Conservation (phyloP, 92 coral and sea anemone genomes). For the Hydrozoanthus gracilis region DNA sequence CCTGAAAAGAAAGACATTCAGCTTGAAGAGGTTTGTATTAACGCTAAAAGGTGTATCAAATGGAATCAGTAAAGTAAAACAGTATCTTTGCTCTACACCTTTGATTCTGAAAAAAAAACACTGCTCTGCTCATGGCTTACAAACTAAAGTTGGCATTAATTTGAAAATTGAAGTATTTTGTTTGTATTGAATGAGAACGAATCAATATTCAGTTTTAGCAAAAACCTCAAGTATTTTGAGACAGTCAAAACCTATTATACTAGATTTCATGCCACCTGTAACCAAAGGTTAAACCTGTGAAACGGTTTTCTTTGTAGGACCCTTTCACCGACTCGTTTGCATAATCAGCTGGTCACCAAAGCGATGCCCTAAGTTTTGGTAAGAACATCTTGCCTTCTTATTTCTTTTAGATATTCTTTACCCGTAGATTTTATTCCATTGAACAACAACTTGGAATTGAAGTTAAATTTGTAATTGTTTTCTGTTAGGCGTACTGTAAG, state of each 20-base stretch:
- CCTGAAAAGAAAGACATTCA: slow-evolving; percentile 63
- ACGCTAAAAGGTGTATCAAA: neutral
- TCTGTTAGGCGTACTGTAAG: no score
- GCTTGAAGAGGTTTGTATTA: slow-evolving; percentile 73
- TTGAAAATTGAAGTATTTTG: no score
- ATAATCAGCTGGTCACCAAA: neutral
- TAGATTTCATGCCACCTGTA: neutral
- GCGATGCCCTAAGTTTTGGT: neutral
- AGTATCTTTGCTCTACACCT: neutral
- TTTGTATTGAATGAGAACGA: no score
- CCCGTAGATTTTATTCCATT: no score
- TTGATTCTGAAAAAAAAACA: neutral
- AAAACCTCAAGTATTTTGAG: neutral
- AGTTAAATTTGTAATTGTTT: no score
- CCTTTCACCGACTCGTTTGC: slow-evolving; percentile 45
- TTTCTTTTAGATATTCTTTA: no score
- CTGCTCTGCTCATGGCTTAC: neutral
- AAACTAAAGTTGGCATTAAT: no score
- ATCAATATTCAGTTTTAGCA: neutral
- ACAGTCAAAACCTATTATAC: neutral
- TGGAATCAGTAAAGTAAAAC: neutral
- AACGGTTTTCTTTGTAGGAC: neutral
- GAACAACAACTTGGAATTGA: no score
- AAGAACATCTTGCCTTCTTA: neutral
- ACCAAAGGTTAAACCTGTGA: neutral